Evolutionary conservation across 2,797 vertebrate genomes (phyloP), one percentile per base, ranked within the genome.

Genomic region (Meriones psammophilus): DNA sequence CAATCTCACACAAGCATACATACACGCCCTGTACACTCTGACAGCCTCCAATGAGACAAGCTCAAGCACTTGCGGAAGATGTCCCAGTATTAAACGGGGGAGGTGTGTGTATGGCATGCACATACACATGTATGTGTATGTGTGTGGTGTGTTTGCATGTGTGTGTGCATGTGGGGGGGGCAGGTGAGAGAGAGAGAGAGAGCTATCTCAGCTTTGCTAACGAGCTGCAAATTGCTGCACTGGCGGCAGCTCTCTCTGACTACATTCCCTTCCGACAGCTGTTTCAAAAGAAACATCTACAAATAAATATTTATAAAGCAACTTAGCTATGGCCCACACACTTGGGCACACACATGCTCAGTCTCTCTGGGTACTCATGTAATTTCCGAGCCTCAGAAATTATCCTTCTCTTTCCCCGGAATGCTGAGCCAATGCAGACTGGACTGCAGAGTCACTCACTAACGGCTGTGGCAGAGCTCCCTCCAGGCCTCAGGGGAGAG

Each of bases 221-320:
- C 20, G 18, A 92, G 56, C 50, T 69, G 36, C 71, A 20, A 39
- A n/a, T 9, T 12, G 60, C 17, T 4, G 1, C 3, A 20, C 5
- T 42, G 39, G 22, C 18, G 18, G 20, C 4, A 30, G 60, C 15
- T 88, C 24, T 76, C 50, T 68, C 30, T 80, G 42, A 74, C 50
- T 71, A 50, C 2, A 74, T 24, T 50, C 8, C 13, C 33, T 20
- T 94, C 50, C 89, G 88, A 73, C 78, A 92, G 56, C 89, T 96
- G 78, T 42, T 89, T 80, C 84, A 95, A 66, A 26, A 77, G 89
- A 89, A 93, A 92, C 36, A 60, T 60, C 36, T 91, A 79, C 79
- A 87, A 76, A 92, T 85, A 95, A 96, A 90, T 94, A 91, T 96
- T 93, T 93, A 91, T 81, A 92, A 89, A 93, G 39, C 28, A 93